Evolutionary conservation across 2,113 vertebrate species (phyloP), one percentile per base, ranked within the genome.

Genomic region (Semnornis frantzii): DNA sequence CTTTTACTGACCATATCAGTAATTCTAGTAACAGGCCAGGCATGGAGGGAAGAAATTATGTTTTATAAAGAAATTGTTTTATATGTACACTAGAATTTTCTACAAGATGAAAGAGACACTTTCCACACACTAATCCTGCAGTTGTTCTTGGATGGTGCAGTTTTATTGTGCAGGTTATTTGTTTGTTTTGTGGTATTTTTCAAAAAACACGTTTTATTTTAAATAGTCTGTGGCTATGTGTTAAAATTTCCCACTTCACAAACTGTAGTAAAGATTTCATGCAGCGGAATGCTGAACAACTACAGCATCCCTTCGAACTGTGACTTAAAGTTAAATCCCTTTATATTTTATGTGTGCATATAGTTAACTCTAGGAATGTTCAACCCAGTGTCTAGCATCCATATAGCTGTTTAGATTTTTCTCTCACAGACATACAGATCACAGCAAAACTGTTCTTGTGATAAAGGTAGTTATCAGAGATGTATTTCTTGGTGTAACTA

Each of bases 391-490:
- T 42, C 79, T 50, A 44, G 8, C 8, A 37, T 64, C 30, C 12
- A 10, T 16, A 19, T 30, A 25, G 27, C 82, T 87, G 48, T 39
- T 39, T 39, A 11, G 37, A 39, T 39, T 39, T 39, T 39, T 39
- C 37, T 39, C 37, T 39, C 37, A 10, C 37, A 39, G 37, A 39
- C 37, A 39, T 39, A 11, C 37, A 39, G 37, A 39, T 39, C 37
- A 10, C 37, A 39, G 37, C 37, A 39, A 39, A 39, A 39, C 37
- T 39, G 37, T 39, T 39, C 37, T 39, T 39, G 5, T 64, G 75
- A 90, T 76, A 92, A 95, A 95, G 57, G 80, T 55, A 60, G 74
- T 89, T 95, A 96, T 83, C 75, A 89, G 88, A 96, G 94, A 94
- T 0, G 2, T 91, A 79, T 92, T 97, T 97, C 83, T 85, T 63